phyloP scores from a whole-genome alignment of 2,888 invertebrate genomes.

The Liposcelis brunnea region DNA sequence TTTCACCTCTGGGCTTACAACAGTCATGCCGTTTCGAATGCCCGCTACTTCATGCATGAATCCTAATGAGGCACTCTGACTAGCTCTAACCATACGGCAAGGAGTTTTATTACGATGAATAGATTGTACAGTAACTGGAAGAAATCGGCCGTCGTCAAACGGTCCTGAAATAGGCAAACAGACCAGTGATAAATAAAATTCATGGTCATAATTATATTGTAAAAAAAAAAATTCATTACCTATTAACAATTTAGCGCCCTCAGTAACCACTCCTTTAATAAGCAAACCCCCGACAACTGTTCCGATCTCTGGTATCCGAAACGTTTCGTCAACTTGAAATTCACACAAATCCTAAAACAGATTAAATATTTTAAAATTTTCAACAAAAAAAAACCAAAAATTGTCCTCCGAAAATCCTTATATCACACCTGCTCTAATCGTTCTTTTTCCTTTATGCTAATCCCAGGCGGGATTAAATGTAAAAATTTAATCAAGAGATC shows the following conservation, averaged over 20 bases:
- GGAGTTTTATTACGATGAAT: constrained; percentile 87
- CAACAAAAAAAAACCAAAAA: constrained; percentile 4
- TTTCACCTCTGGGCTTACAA: constrained; percentile 37
- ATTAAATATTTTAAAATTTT: constrained; percentile 11
- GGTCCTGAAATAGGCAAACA: constrained; percentile 36
- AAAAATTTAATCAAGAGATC: constrained; percentile 72
- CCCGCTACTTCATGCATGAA: constrained; percentile 35
- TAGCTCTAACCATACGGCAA: constrained; percentile 70
- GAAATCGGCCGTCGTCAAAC: constrained; percentile 59
- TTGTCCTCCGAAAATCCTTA: not conserved
- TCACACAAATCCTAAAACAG: constrained; percentile 46
- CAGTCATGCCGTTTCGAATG: constrained; percentile 69
- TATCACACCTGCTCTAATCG: constrained; percentile 49
- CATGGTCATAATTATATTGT: constrained; percentile 6
- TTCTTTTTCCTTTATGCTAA: constrained; percentile 45
- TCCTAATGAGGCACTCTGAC: constrained; percentile 75
- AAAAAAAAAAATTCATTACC: constrained; percentile 25
- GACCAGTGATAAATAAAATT: constrained; percentile 1
- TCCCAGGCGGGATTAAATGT: constrained; percentile 57
- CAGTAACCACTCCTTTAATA: constrained; percentile 67
- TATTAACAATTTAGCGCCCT: constrained; percentile 61
- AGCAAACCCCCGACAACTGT: constrained; percentile 74
- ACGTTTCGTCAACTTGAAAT: constrained; percentile 91
- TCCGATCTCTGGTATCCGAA: constrained; percentile 64
- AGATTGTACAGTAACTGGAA: constrained; percentile 57